These are phyloP conservation scores for Enteromius anoplus DNA, from an alignment of 2,797 vertebrate species.

Conservation along the genomic window DNA sequence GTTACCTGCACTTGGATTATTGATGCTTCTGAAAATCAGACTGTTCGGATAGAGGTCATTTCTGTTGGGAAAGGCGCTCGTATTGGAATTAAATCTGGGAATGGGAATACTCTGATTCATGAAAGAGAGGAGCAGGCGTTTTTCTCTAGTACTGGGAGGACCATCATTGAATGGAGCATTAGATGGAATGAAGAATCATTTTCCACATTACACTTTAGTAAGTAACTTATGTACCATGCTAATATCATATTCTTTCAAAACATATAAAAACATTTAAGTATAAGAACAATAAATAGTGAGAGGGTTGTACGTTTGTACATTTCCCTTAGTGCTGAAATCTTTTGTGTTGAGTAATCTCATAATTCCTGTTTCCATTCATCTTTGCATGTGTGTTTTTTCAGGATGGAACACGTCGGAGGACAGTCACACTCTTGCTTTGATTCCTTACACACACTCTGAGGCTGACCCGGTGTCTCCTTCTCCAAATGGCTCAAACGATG, in stretches of 20 bases:
- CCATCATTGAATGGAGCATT: constrained; percentile 68
- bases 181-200: constrained; percentile 42
- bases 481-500: constrained; percentile 28
- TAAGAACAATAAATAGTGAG: not conserved
- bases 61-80: constrained; percentile 53
- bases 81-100: constrained; percentile 61
- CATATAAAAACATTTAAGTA: not conserved
- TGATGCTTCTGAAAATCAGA: constrained; percentile 51
- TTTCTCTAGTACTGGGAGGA: constrained; percentile 62
- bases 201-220: constrained; percentile 62
- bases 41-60: constrained; percentile 54
- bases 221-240: constrained; percentile 29
- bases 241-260: not conserved
- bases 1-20: constrained; percentile 67
- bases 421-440: constrained; percentile 18
- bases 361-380: constrained; percentile 49
- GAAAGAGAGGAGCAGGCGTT: not conserved
- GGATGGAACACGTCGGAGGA: constrained; percentile 52
- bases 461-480: constrained; percentile 43
- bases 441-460: constrained; percentile 31
- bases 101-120: constrained; percentile 28
- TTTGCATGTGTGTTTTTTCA: constrained; percentile 35
- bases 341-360: constrained; percentile 8
- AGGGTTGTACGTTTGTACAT: not conserved
- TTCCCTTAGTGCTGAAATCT: constrained; percentile 37